Evolutionary conservation across 1,140 invertebrate genomes (phyloP), one percentile per base, ranked within the genome.

Genomic region (Ceratina japonica): DNA sequence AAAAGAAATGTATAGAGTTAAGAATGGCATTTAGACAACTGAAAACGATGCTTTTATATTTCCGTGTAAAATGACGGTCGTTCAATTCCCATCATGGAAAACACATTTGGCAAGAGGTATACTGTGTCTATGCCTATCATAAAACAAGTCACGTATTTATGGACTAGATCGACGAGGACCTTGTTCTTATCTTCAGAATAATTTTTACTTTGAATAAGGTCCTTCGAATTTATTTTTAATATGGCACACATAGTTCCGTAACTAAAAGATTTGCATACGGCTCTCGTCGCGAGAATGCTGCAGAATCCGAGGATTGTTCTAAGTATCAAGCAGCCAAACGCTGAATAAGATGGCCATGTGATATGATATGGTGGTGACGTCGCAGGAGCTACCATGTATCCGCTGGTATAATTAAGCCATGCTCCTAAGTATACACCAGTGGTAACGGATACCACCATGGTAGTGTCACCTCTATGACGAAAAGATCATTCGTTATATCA

Each of bases 41-140:
- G 16, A 18, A 7, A 52, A 31, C 7, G 5, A 49, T 18, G 5
- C 65, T 87, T 93, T 7, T 93, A 97, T 80, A 97, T 94, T 94
- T 98, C 97, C 5, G 96, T 97, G 87, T 96, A 97, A 93, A 97
- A 97, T 3, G 96, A 96, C 0, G 95, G 95, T 86, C 97, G 90
- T 89, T 97, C 96, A 77, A 98, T 97, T 64, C 94, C 94, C 37
- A 98, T 90, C 68, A 95, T 91, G 61, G 94, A 93, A 91, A 98
- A 98, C 7, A 97, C 93, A 83, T 95, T 94, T 5, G 97, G 97
- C 79, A 97, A 93, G n/a, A 96, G 86, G 91, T 95, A 97, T 8
- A 96, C 93, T 3, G 95, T 95, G 90, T 95, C 95, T 89, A 97
- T 94, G 18, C 96, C 97, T 65, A 97, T 95, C 84, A 95, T 93